Conservation (phyloP, 2,888 invertebrate species). For the Melieria crassipennis region DNA sequence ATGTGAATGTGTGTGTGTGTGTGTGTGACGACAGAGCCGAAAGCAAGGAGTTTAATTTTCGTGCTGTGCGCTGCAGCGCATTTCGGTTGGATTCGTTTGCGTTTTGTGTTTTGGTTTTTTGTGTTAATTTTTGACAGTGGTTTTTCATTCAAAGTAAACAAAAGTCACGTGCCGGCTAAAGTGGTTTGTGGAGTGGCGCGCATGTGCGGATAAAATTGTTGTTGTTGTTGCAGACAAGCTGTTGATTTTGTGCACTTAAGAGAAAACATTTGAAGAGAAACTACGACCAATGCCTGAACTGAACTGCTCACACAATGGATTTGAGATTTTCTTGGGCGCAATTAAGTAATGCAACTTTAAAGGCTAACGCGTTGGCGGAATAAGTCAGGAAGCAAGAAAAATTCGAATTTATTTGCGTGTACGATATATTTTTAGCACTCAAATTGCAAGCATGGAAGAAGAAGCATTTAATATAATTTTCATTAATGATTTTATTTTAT, state of each 20-base stretch:
- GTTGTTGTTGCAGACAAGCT: too few relatives aligned
- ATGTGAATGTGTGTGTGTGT: neutral
- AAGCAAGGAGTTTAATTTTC: slow-evolving; percentile 1
- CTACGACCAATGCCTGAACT: neutral
- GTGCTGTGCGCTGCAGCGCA: neutral
- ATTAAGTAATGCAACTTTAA: too few relatives aligned
- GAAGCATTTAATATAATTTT: too few relatives aligned
- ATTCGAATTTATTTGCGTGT: too few relatives aligned
- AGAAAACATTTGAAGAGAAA: neutral
- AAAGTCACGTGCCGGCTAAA: slow-evolving; percentile 42
- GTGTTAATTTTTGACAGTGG: neutral
- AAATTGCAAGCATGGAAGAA: too few relatives aligned
- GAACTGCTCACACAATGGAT: neutral
- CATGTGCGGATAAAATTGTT: slow-evolving; percentile 27
- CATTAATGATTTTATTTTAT: too few relatives aligned
- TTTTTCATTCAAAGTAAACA: slow-evolving; percentile 38
- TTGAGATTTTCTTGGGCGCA: too few relatives aligned
- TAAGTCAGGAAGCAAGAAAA: too few relatives aligned
- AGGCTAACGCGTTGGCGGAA: too few relatives aligned
- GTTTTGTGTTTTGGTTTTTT: neutral
- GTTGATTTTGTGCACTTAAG: too few relatives aligned
- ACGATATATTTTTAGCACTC: too few relatives aligned
- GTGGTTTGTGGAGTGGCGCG: neutral
- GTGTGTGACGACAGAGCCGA: too few relatives aligned
- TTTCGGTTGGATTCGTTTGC: neutral